A percentile compares a stretch with the other conserved stretches of the same genome.
These are phyloP conservation scores for Hydrozoanthus tunicans DNA, from an alignment of 64 coral and sea anemone species.

Conservation along the genomic window DNA sequence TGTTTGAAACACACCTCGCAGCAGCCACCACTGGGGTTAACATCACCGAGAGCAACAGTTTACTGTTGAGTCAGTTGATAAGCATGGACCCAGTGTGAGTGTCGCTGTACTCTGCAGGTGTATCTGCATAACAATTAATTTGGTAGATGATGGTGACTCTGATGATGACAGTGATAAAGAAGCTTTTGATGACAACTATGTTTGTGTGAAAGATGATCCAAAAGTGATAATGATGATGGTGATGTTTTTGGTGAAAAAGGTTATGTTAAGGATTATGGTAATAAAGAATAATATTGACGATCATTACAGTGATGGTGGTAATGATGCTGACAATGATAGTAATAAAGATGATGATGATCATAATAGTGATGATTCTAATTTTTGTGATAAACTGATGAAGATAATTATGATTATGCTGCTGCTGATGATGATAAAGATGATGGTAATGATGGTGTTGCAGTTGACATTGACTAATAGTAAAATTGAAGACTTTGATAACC, in stretches of 20 bases:
- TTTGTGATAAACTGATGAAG: neutral
- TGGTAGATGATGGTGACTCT: neutral
- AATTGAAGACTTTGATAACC: no score
- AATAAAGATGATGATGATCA: neutral
- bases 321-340: neutral
- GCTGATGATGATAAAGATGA: neutral
- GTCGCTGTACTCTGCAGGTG: neutral
- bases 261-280: neutral
- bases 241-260: no score
- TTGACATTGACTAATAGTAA: no score
- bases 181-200: no score
- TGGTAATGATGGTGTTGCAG: no score
- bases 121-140: neutral
- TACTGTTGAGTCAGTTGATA: conserved; percentile 90
- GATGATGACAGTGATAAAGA: neutral
- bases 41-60: conserved; percentile 91
- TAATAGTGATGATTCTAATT: neutral
- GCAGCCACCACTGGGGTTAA: conserved; percentile 92
- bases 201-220: no score
- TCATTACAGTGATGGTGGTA: neutral
- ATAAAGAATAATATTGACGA: neutral
- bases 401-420: neutral
- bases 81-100: conserved; percentile 97
- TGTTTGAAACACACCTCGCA: conserved; percentile 98
- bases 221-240: no score